Evolutionary conservation across 2,113 vertebrate genomes (phyloP).

Genomic region (Diadophis punctatus): DNA sequence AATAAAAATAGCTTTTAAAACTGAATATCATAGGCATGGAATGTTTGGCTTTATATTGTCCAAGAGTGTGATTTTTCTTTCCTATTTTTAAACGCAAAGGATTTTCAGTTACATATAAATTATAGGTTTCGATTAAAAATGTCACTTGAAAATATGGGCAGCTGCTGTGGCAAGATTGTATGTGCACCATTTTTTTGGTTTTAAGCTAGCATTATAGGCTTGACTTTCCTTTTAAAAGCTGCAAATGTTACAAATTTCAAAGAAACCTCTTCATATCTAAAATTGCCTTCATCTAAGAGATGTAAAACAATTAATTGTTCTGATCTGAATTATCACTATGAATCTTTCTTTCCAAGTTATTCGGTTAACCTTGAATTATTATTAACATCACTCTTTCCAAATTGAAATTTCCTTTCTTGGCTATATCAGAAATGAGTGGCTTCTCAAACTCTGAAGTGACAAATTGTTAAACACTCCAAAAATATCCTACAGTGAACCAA

Average conservation of each 20-base stretch:
- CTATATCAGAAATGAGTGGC: neutral
- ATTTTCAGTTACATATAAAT: constrained; percentile 58
- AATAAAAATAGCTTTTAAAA: constrained; percentile 29
- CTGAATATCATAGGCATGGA: constrained; percentile 15
- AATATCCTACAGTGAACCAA: neutral
- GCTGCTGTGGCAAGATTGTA: constrained; percentile 38
- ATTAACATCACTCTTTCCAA: neutral
- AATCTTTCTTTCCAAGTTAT: neutral
- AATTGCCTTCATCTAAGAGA: constrained; percentile 8
- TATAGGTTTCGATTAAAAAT: constrained; percentile 58
- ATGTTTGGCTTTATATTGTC: constrained; percentile 41
- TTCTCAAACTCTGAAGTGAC: neutral
- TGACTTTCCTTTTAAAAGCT: constrained; percentile 31
- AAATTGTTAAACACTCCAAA: neutral
- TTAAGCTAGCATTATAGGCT: constrained; percentile 49
- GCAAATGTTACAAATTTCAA: constrained; percentile 40
- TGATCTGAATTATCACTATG: neutral
- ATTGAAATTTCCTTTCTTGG: neutral
- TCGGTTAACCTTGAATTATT: neutral
- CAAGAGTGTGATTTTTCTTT: constrained; percentile 48
- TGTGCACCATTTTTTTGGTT: constrained; percentile 44
- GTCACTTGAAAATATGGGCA: constrained; percentile 48
- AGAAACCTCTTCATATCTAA: constrained; percentile 35
- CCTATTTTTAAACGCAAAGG: constrained; percentile 46
- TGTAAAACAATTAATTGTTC: neutral